Base-by-base conservation (phyloP, 2,888 invertebrate species). In the Leptinotarsa peninsularis region DNA sequence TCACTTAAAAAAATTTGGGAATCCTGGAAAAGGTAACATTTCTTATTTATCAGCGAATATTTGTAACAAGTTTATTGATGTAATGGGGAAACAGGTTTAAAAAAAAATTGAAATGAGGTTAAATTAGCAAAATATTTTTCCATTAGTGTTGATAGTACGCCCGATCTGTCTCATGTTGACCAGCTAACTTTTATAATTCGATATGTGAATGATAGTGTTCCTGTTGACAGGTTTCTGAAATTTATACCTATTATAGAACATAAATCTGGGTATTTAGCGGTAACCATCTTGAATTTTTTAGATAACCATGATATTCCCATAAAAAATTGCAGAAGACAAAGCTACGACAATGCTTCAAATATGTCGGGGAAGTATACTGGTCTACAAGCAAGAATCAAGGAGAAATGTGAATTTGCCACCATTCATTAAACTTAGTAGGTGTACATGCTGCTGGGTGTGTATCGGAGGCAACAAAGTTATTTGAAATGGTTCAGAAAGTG, bases 301-400 rank as follows among this genome's bases (percentile, higher is more conserved):
- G 78, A 79, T 27, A 76, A 50, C 56, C 71, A 73, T 79, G 79
- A 79, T 80, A 80, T 84, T 69, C 67, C 79, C 63, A 82, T 84
- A 71, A 67, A 76, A 79, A 0, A 7, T 33, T 33, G 7, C 33
- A 33, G 33, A 33, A 5, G 7, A 33, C 7, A 33, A 33, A 33
- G 79, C 58, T 84, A 84, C 76, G 84, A 84, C 79, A 85, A 84
- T 81, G 83, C 85, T 15, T 77, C 80, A 54, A 83, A 84, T 79
- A 85, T 85, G 84, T 76, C 82, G 15, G 84, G 84, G 21, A 77
- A 73, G 23, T 84, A 85, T 71, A 72, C 75, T 72, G 83, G 83
- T 69, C 72, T 83, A 69, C 80, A 84, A 77, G 77, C 81, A 67
- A 81, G 81, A 82, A 83, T 85, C 21, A 80, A 82, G 73, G 17